Percentiles rank a stretch among this genome's conserved stretches.
Evolutionary conservation across 2,888 invertebrate species (phyloP).

Genomic region (Brachynemurus nebulosus): DNA sequence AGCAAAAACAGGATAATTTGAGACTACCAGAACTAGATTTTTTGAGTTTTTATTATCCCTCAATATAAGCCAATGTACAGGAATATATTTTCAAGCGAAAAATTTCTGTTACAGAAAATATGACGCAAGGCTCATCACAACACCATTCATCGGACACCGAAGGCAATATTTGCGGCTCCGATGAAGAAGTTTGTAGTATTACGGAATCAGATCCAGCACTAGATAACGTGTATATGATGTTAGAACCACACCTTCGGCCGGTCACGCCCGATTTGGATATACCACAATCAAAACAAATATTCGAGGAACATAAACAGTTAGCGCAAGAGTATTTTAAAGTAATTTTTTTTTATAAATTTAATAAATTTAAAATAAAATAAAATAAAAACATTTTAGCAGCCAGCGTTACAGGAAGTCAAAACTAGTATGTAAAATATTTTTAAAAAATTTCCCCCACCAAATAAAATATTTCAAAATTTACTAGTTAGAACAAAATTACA

Average conservation of each 20-base stretch:
- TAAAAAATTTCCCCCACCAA: no score
- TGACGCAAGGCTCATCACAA: slow-evolving; percentile 22
- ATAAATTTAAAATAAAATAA: not conserved
- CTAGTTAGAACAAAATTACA: no score
- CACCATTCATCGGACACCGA: slow-evolving; percentile 26
- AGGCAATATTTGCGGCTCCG: no score
- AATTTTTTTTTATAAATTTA: no score
- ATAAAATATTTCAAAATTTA: no score
- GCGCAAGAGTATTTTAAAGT: slow-evolving; percentile 81
- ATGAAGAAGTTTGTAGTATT: slow-evolving; percentile 6
- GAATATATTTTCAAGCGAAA: no score
- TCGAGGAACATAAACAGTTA: slow-evolving; percentile 75
- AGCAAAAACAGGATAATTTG: no score
- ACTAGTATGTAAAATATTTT: not conserved
- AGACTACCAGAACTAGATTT: no score
- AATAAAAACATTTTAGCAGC: not conserved
- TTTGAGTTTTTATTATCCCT: no score
- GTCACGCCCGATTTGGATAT: slow-evolving; percentile 65
- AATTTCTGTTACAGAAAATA: slow-evolving; percentile 12
- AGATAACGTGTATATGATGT: slow-evolving; percentile 59
- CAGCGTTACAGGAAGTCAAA: not conserved
- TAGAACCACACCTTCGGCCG: slow-evolving; percentile 72
- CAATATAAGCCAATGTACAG: no score
- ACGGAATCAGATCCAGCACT: slow-evolving; percentile 42
- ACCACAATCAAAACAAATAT: slow-evolving; percentile 70